Percentiles rank a stretch among this genome's conserved stretches.
Conservation (phyloP, 2,797 vertebrate species). For the Pteropus rufus region DNA sequence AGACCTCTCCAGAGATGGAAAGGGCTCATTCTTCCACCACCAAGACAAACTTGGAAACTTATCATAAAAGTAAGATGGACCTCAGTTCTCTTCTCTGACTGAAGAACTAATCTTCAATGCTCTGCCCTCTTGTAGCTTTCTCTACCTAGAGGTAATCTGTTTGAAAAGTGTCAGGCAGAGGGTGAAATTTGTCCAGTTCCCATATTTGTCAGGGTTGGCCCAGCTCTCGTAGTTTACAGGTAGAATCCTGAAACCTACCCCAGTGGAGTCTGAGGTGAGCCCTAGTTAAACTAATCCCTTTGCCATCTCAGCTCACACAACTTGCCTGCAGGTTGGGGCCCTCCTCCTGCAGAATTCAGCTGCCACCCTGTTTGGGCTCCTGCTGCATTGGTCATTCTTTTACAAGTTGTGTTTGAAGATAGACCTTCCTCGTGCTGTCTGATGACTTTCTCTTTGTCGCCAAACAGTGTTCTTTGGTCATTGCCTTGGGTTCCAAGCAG, state of each 20-base stretch:
- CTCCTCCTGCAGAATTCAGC: background rate
- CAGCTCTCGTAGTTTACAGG: background rate
- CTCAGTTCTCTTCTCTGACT: background rate
- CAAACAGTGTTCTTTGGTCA: background rate
- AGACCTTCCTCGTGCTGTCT: background rate
- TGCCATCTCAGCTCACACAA: background rate
- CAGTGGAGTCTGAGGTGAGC: background rate
- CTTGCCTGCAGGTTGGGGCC: background rate
- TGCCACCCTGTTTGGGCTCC: background rate
- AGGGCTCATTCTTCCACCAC: background rate
- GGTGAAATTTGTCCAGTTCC: background rate
- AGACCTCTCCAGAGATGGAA: accelerated
- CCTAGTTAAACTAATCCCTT: no score
- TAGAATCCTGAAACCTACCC: background rate
- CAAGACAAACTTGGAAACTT: background rate
- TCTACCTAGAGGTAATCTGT: background rate
- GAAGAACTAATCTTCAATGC: background rate
- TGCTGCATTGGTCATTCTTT: background rate
- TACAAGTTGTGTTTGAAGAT: background rate
- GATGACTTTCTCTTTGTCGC: background rate
- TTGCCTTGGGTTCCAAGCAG: background rate
- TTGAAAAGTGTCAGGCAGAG: background rate
- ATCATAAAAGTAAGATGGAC: background rate
- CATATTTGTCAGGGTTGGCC: background rate
- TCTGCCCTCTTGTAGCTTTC: background rate